phyloP scores from a whole-genome alignment of 2,797 vertebrate genomes.

The Discoglossus pictus region DNA sequence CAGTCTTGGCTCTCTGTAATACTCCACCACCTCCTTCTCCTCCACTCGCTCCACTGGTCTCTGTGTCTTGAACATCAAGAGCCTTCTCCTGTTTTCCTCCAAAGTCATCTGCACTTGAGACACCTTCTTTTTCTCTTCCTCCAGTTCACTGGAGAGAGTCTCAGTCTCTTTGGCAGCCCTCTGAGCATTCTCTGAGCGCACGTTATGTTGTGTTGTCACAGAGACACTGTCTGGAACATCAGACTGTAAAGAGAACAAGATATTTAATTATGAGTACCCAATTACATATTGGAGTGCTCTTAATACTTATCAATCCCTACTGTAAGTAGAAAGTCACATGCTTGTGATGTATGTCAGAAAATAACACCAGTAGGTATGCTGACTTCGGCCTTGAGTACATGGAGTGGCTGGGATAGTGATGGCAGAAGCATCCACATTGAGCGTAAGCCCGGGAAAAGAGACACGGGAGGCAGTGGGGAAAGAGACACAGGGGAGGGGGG shows the following conservation, averaged over 20 bases:
- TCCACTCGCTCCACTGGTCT: conserved; percentile 86
- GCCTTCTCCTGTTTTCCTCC: conserved; percentile 73
- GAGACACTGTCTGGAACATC: conserved; percentile 77
- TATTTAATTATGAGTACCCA: no score
- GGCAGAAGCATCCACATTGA: no score
- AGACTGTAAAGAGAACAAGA: conserved; percentile 70
- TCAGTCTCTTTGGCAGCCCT: conserved; percentile 61
- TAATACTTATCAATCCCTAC: no score
- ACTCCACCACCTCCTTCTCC: conserved; percentile 89
- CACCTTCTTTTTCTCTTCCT: conserved; percentile 77
- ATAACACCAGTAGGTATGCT: no score
- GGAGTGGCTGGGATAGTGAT: no score
- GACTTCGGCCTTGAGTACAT: no score
- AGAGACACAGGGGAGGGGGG: no score
- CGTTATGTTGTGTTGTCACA: conserved; percentile 63
- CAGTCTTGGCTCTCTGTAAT: conserved; percentile 88
- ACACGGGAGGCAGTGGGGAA: no score
- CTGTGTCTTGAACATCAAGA: conserved; percentile 83
- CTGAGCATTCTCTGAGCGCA: conserved; percentile 70
- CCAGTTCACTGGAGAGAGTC: conserved; percentile 71
- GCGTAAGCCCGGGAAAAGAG: no score
- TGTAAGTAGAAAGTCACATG: no score
- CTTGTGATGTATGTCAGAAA: no score
- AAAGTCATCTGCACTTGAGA: conserved; percentile 71
- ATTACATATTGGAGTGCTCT: no score